A percentile compares a stretch with the other conserved stretches of the same genome.
phyloP scores from a whole-genome alignment of 2,888 invertebrate species.

The Ophioninae sp. region DNA sequence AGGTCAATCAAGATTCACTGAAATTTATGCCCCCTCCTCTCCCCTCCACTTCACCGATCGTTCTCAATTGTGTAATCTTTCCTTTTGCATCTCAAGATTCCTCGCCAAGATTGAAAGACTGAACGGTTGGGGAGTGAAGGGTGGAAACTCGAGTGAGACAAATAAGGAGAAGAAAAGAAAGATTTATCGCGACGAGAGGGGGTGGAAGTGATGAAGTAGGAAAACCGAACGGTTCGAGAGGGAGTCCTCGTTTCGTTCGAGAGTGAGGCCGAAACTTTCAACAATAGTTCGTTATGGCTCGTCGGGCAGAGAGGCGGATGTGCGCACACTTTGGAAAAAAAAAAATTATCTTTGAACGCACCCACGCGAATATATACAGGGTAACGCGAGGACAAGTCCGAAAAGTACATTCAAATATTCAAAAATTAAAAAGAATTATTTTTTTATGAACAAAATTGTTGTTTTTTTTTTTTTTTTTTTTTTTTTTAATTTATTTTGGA shows the following conservation, averaged over 20 bases:
- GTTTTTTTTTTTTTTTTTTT: too few relatives aligned
- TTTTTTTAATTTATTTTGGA: too few relatives aligned
- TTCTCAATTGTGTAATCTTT: conserved; percentile 4
- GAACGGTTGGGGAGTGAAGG: not conserved
- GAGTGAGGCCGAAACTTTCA: conserved; percentile 26
- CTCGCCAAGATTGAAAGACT: not conserved
- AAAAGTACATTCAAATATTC: too few relatives aligned
- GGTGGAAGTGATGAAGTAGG: conserved; percentile 13
- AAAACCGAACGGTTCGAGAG: conserved; percentile 19
- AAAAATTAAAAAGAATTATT: too few relatives aligned
- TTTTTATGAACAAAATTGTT: too few relatives aligned
- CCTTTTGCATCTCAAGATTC: not conserved
- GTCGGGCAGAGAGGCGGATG: not conserved
- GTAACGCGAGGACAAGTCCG: too few relatives aligned
- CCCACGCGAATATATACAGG: conserved; percentile 2
- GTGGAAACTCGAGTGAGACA: conserved; percentile 1
- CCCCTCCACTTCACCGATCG: not conserved
- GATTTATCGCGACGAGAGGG: conserved; percentile 11
- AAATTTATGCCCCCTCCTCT: not conserved
- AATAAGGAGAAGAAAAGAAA: conserved; percentile 18
- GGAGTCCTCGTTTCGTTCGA: not conserved
- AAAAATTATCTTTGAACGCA: not conserved
- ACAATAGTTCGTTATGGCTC: conserved; percentile 68
- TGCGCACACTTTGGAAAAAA: conserved; percentile 1
- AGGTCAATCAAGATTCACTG: not conserved